Evolutionary conservation across 2,797 vertebrate genomes (phyloP).

Genomic region (Lates japonicus): DNA sequence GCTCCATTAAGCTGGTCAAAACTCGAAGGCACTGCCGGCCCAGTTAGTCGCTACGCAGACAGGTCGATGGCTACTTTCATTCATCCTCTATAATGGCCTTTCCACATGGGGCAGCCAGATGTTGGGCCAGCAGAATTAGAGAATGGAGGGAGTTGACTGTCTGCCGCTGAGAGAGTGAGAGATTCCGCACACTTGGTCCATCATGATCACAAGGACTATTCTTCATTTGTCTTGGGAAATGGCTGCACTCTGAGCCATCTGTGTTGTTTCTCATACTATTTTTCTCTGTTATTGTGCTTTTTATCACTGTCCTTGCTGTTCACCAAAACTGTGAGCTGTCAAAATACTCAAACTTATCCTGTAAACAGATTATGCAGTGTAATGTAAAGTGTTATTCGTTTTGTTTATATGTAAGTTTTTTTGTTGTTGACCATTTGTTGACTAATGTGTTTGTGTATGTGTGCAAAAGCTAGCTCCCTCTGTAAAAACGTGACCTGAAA

Average conservation of each 20-base stretch:
- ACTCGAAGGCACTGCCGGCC: conserved; percentile 69
- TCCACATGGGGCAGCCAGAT: conserved; percentile 79
- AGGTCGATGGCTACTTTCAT: conserved; percentile 81
- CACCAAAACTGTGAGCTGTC: conserved; percentile 24
- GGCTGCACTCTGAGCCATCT: conserved; percentile 48
- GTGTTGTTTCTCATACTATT: conserved; percentile 51
- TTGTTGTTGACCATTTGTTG: conserved; percentile 23
- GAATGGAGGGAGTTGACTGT: conserved; percentile 56
- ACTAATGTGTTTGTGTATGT: conserved; percentile 25
- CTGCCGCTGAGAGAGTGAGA: conserved; percentile 55
- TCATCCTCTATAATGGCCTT: conserved; percentile 78
- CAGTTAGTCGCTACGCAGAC: conserved; percentile 72
- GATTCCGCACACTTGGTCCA: conserved; percentile 60
- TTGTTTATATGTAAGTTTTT: conserved; percentile 21
- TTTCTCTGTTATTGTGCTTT: conserved; percentile 39
- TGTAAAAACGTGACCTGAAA: conserved; percentile 65
- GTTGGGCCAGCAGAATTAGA: conserved; percentile 77
- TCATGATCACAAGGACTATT: conserved; percentile 55
- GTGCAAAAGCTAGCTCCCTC: conserved; percentile 36
- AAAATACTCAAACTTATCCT: conserved; percentile 23
- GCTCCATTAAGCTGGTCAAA: conserved; percentile 82
- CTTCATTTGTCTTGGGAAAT: conserved; percentile 56
- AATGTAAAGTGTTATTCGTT: conserved; percentile 20
- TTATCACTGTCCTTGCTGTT: conserved; percentile 31
- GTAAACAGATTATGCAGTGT: conserved; percentile 16